Evolutionary conservation across 2,888 invertebrate species (phyloP).

Genomic region (Orchestes rusci): DNA sequence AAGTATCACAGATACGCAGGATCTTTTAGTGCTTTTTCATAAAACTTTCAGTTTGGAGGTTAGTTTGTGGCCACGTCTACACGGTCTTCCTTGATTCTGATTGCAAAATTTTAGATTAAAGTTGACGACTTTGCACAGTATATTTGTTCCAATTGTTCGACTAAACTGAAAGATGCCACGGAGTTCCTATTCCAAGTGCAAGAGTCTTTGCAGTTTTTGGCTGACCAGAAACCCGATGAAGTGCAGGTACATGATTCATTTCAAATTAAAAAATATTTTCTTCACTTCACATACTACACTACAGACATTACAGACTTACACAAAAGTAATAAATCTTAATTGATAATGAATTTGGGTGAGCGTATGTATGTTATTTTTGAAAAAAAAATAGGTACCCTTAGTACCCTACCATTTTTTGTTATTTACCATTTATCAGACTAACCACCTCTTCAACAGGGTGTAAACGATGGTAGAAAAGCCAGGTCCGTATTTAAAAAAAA

Average conservation of each 20-base stretch:
- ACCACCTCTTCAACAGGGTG: too few species aligned
- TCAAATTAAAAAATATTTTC: neutral
- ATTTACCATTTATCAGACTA: too few species aligned
- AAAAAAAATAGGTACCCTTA: too few species aligned
- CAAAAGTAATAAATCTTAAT: too few species aligned
- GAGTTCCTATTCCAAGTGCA: constrained; percentile 18
- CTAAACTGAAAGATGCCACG: constrained; percentile 14
- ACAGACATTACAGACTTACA: too few species aligned
- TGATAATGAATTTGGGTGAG: neutral
- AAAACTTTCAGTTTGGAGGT: constrained; percentile 23
- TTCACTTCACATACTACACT: too few species aligned
- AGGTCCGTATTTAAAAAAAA: too few species aligned
- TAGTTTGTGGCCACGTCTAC: constrained; percentile 19
- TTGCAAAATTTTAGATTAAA: constrained; percentile 22
- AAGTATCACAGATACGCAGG: constrained; percentile 14
- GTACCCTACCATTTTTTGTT: too few species aligned
- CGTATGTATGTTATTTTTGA: too few species aligned
- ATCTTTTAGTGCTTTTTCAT: constrained; percentile 12
- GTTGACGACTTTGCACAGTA: constrained; percentile 15
- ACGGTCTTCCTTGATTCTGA: constrained; percentile 12
- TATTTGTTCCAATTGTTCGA: constrained; percentile 19
- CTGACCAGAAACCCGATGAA: neutral
- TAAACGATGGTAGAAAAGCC: too few species aligned
- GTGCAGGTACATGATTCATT: neutral
- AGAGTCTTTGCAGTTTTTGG: constrained; percentile 13